Base-by-base conservation (phyloP, 2,797 vertebrate genomes). In the Novumbra hubbsi region DNA sequence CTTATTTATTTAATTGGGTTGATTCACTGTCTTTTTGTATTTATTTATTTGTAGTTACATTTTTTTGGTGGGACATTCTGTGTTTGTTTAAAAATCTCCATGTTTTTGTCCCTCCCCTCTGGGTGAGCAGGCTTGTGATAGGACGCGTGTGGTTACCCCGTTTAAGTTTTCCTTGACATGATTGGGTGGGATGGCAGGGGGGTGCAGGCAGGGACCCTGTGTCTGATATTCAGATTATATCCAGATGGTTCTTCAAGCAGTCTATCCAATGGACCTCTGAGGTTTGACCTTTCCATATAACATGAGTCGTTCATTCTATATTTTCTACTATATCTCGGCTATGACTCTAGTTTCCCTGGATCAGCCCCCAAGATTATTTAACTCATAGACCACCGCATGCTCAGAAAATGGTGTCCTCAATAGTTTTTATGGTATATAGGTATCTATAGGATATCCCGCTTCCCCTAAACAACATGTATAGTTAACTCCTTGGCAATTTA, bases 61-160 rank as follows among this genome's bases (percentile, higher is more conserved):
- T 92, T 94, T 93, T 55, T 55, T 17, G 0, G 19, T 55, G 19
- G 50, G n/a, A n/a, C n/a, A 19, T 55, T 95, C 94, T 95, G 94
- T 95, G 93, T 95, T 96, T 93, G 94, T 94, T 94, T 92, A 93
- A 94, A 94, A 93, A 93, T 93, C 83, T 90, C 84, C 94, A 93
- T 96, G 92, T 80, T 95, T 86, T 94, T 93, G 94, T 95, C 94
- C 92, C 93, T 94, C 95, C 94, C 96, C 94, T 95, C 92, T 95
- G 94, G 93, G 86, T 90, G 83, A 89, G 87, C 87, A 88, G 90
- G 89, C 87, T 86, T 85, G 80, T 88, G 85, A 89, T 84, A 72
- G 76, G 81, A 88, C 81, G 76, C 87, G 86, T 78, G 84, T 80
- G 72, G 5, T 38, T 3, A 38, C 34, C 34, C 90, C 88, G 7